Conservation (phyloP, 2,113 vertebrate genomes). For the Dascyllus trimaculatus region DNA sequence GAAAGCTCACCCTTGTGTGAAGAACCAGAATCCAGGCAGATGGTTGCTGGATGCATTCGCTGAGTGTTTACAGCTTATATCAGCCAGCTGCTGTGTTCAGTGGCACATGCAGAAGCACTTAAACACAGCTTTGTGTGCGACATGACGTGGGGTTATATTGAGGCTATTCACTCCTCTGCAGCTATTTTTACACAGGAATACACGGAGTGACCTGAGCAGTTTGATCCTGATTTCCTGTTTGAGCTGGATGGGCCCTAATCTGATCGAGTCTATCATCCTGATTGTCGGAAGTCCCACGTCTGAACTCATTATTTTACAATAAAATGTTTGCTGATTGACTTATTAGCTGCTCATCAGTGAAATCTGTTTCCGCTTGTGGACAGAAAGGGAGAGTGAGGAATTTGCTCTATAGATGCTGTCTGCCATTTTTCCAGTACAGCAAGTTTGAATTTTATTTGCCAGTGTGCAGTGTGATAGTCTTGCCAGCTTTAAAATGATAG, state of each 20-base stretch:
- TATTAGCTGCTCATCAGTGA: conserved; percentile 70
- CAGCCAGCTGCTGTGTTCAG: conserved; percentile 54
- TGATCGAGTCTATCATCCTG: conserved; percentile 47
- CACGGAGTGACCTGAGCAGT: conserved; percentile 34
- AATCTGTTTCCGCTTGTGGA: conserved; percentile 52
- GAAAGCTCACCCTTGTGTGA: conserved; percentile 43
- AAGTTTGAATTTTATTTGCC: not conserved
- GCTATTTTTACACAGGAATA: conserved; percentile 70
- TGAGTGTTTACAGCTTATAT: conserved; percentile 49
- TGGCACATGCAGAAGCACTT: conserved; percentile 52
- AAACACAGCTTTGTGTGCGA: conserved; percentile 59
- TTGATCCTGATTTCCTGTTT: conserved; percentile 68
- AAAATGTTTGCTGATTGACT: conserved; percentile 38
- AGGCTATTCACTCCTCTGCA: conserved; percentile 50
- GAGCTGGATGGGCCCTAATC: conserved; percentile 52
- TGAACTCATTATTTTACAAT: conserved; percentile 27
- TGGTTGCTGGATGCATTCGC: conserved; percentile 37
- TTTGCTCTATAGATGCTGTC: conserved; percentile 1
- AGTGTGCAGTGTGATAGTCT: too few species aligned
- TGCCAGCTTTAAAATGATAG: not conserved
- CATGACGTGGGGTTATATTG: conserved; percentile 32
- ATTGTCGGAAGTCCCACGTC: conserved; percentile 28
- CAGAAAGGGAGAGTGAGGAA: conserved; percentile 19
- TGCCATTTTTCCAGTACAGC: not conserved
- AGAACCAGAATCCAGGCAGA: conserved; percentile 61